Conservation (phyloP, 2,888 invertebrate species). For the Gymnocheta viridis region DNA sequence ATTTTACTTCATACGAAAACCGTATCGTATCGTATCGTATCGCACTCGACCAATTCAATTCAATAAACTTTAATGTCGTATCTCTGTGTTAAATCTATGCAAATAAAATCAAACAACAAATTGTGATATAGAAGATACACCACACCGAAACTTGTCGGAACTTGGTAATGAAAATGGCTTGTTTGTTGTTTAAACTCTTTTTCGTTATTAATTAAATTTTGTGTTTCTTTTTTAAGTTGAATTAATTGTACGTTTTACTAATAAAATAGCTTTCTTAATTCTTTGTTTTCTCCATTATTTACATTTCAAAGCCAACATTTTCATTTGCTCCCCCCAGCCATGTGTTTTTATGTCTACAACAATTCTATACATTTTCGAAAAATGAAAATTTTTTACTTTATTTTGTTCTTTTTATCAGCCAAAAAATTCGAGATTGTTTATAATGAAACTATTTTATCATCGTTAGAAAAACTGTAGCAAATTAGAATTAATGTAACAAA, state of each 20-base stretch:
- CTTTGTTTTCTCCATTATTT: slow-evolving; percentile 12
- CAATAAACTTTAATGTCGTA: slow-evolving; percentile 26
- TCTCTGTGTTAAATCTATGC: slow-evolving; percentile 33
- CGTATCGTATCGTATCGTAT: neutral
- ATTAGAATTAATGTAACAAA: slow-evolving; percentile 32
- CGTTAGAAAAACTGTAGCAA: neutral
- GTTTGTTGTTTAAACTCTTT: slow-evolving; percentile 40
- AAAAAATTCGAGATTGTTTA: slow-evolving; percentile 62
- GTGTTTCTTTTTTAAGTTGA: slow-evolving; percentile 21
- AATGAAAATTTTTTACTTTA: neutral
- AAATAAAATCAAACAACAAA: slow-evolving; percentile 48
- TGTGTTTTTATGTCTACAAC: slow-evolving; percentile 10
- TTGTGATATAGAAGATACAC: slow-evolving; percentile 79
- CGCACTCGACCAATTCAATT: slow-evolving; percentile 22
- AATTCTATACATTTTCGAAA: slow-evolving; percentile 11
- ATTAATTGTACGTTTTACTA: slow-evolving; percentile 33
- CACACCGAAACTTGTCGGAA: slow-evolving; percentile 82
- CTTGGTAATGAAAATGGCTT: slow-evolving; percentile 80
- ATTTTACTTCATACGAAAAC: slow-evolving; percentile 26
- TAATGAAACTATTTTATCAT: neutral
- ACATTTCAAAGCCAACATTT: slow-evolving; percentile 9
- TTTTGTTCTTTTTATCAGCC: neutral
- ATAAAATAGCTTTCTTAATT: slow-evolving; percentile 22
- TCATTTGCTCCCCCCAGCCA: slow-evolving; percentile 33
- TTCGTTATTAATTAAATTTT: slow-evolving; percentile 30